These are phyloP conservation scores for Salarias fasciatus DNA, from an alignment of 2,797 vertebrate genomes.

Conservation along the genomic window DNA sequence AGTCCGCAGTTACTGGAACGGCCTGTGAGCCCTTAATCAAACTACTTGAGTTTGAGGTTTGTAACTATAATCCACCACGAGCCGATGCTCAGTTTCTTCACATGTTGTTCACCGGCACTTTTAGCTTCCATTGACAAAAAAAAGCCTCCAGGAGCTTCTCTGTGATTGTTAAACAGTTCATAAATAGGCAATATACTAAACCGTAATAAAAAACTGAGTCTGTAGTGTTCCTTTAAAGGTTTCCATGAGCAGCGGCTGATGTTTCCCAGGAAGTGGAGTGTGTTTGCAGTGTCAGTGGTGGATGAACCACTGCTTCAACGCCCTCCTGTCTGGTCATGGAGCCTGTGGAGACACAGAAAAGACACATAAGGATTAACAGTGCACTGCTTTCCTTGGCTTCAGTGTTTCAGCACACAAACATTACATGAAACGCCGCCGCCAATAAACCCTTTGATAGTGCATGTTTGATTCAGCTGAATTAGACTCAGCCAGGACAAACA, in stretches of 20 bases:
- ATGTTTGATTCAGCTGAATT: too few species aligned
- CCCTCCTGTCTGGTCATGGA: constrained; percentile 23
- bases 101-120: constrained; percentile 34
- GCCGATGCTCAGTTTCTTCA: constrained; percentile 28
- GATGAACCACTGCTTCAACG: constrained; percentile 20
- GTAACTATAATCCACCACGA: constrained; percentile 36
- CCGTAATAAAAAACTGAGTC: constrained; percentile 34
- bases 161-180: constrained; percentile 34
- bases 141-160: constrained; percentile 55
- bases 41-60: constrained; percentile 8
- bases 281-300: constrained; percentile 30
- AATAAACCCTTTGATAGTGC: too few species aligned
- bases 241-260: constrained; percentile 46
- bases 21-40: constrained; percentile 32
- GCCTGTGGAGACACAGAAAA: constrained; percentile 34
- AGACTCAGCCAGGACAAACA: too few species aligned
- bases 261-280: constrained; percentile 37
- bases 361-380: not conserved
- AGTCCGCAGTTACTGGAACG: constrained; percentile 25
- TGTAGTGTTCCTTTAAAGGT: constrained; percentile 66
- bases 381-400: not conserved
- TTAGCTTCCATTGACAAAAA: constrained; percentile 36
- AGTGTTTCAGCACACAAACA: too few species aligned
- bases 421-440: not conserved
- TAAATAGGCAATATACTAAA: constrained; percentile 66